Percentiles rank a stretch among this genome's conserved stretches.
phyloP scores from a whole-genome alignment of 2,888 invertebrate genomes.

The Pachycephus smyrnensis region DNA sequence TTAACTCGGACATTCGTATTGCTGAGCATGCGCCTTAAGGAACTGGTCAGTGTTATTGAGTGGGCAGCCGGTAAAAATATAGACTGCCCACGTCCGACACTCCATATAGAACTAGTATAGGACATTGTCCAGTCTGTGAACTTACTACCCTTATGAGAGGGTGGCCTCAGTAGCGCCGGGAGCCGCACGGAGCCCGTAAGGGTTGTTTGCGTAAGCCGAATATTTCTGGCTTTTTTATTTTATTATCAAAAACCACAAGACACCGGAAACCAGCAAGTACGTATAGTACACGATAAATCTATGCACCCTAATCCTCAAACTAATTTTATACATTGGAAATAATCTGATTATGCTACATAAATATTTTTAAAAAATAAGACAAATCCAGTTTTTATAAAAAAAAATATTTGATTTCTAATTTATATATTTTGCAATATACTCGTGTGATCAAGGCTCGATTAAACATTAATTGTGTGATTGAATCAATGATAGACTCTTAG shows the following conservation, averaged over 20 bases:
- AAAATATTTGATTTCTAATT: not conserved
- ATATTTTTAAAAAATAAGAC: not conserved
- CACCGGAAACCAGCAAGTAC: not conserved
- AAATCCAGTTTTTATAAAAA: no score
- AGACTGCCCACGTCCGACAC: constrained; percentile 28
- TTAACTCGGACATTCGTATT: constrained; percentile 10
- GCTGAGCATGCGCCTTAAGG: constrained; percentile 57
- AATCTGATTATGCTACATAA: not conserved
- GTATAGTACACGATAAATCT: not conserved
- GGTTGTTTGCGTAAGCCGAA: not conserved
- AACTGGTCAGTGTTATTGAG: constrained; percentile 63
- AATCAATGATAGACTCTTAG: not conserved
- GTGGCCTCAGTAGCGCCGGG: constrained; percentile 46
- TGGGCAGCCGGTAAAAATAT: constrained; percentile 54
- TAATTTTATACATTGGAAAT: not conserved
- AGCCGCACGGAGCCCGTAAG: constrained; percentile 19
- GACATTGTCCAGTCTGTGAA: constrained; percentile 56
- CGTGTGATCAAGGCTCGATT: not conserved
- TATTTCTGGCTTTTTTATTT: not conserved
- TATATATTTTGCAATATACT: not conserved
- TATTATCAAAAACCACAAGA: not conserved
- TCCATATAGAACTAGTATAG: constrained; percentile 50
- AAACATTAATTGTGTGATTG: not conserved
- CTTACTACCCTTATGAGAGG: constrained; percentile 22
- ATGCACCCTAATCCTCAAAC: not conserved